These are phyloP conservation scores for Fissipunctia ypsillon DNA, from an alignment of 2,888 invertebrate species.

Conservation along the genomic window DNA sequence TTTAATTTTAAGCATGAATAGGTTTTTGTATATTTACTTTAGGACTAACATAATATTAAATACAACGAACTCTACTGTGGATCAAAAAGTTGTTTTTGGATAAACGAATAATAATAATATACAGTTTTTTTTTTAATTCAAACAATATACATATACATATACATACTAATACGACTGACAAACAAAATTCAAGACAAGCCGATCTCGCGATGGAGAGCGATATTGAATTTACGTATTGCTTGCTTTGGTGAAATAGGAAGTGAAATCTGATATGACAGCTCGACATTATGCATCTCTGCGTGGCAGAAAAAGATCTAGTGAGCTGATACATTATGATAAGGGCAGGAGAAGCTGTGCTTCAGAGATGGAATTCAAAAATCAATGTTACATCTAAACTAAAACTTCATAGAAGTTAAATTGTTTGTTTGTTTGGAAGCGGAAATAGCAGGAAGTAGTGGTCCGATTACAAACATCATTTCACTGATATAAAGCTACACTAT, in stretches of 20 bases:
- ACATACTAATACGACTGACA: neutral
- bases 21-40: too few species aligned
- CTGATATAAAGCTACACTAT: neutral
- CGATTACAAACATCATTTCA: neutral
- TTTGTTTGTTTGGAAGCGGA: neutral
- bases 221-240: neutral
- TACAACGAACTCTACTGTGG: too few species aligned
- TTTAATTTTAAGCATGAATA: too few species aligned
- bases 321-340: neutral
- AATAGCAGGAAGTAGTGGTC: neutral
- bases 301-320: neutral
- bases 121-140: too few species aligned
- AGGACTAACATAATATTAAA: too few species aligned
- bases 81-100: too few species aligned
- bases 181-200: neutral
- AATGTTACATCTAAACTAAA: neutral
- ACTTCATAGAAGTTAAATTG: neutral
- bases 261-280: neutral
- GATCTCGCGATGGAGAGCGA: too few species aligned
- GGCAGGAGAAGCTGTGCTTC: neutral
- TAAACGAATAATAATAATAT: too few species aligned
- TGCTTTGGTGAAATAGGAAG: too few species aligned
- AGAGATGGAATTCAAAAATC: neutral
- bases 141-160: too few species aligned
- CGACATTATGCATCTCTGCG: neutral